Evolutionary conservation across 2,113 vertebrate genomes (phyloP).

Genomic region (Dryoscopus gambensis): DNA sequence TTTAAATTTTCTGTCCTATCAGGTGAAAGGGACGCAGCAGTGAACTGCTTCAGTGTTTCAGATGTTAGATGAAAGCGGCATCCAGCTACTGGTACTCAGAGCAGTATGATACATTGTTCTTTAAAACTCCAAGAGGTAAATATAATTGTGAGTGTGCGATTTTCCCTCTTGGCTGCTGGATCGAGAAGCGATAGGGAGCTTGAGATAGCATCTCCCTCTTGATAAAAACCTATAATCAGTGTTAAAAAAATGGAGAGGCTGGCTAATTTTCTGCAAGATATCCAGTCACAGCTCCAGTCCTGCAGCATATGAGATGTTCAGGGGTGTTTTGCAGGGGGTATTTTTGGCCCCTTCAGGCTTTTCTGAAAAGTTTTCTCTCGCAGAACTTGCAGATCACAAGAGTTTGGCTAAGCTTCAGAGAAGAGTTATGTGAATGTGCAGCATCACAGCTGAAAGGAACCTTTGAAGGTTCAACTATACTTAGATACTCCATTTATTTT

Average conservation of each 20-base stretch:
- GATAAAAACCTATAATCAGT: background rate
- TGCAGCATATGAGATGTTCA: background rate
- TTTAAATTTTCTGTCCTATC: background rate
- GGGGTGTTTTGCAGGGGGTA: rapidly evolving
- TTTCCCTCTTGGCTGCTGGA: background rate
- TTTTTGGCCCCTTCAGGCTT: background rate
- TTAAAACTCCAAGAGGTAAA: background rate
- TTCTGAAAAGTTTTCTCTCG: background rate
- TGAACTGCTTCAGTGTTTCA: background rate
- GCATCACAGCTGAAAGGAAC: background rate
- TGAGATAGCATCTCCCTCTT: background rate
- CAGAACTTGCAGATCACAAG: background rate
- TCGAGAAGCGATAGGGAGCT: background rate
- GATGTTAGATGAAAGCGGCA: background rate
- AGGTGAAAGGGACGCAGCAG: background rate
- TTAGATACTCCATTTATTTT: background rate
- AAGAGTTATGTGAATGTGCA: background rate
- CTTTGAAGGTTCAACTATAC: background rate
- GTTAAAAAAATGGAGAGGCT: background rate
- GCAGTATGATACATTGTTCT: background rate
- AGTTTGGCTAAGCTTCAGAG: background rate
- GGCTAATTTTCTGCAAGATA: background rate
- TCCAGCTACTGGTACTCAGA: background rate
- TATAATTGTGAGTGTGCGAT: background rate
- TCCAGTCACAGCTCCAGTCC: background rate